A percentile compares a stretch with the other conserved stretches of the same genome.
Conservation (phyloP, 2,888 invertebrate genomes). For the Panorpa germanica region DNA sequence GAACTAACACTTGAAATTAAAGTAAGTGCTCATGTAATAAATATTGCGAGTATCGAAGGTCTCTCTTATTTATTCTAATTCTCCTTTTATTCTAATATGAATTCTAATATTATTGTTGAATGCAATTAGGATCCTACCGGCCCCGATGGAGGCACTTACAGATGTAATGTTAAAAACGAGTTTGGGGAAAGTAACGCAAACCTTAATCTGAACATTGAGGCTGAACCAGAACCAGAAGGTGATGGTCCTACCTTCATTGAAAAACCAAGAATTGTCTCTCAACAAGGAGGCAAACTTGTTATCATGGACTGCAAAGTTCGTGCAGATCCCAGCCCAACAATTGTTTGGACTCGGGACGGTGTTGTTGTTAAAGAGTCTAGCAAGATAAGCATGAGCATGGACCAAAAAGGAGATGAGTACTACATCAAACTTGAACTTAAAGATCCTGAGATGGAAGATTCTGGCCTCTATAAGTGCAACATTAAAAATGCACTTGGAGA, state of each 20-base stretch:
- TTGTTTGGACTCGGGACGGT: slow-evolving; percentile 69
- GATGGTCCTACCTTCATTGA: slow-evolving; percentile 89
- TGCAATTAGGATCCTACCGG: slow-evolving; percentile 51
- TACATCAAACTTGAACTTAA: slow-evolving; percentile 71
- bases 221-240: slow-evolving; percentile 83
- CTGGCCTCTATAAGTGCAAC: slow-evolving; percentile 95
- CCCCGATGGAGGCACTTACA: slow-evolving; percentile 71
- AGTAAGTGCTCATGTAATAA: slow-evolving; percentile 24
- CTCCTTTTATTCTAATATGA: slow-evolving; percentile 3
- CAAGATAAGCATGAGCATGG: slow-evolving; percentile 61
- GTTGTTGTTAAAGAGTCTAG: slow-evolving; percentile 60
- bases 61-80: slow-evolving; percentile 3
- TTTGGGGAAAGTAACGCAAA: slow-evolving; percentile 95
- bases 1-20: slow-evolving; percentile 65
- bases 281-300: slow-evolving; percentile 63
- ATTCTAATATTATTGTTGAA: slow-evolving; percentile 8
- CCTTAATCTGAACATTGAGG: slow-evolving; percentile 91
- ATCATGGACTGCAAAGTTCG: slow-evolving; percentile 75
- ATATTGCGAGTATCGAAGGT: slow-evolving; percentile 3
- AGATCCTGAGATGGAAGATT: slow-evolving; percentile 88
- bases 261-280: slow-evolving; percentile 74
- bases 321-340: slow-evolving; percentile 64
- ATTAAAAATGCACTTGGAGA: slow-evolving; percentile 93
- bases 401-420: slow-evolving; percentile 62
- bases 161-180: slow-evolving; percentile 89